A percentile compares a stretch with the other conserved stretches of the same genome.
These are phyloP conservation scores for Unio delphinus DNA, from an alignment of 2,888 invertebrate species.

Conservation along the genomic window DNA sequence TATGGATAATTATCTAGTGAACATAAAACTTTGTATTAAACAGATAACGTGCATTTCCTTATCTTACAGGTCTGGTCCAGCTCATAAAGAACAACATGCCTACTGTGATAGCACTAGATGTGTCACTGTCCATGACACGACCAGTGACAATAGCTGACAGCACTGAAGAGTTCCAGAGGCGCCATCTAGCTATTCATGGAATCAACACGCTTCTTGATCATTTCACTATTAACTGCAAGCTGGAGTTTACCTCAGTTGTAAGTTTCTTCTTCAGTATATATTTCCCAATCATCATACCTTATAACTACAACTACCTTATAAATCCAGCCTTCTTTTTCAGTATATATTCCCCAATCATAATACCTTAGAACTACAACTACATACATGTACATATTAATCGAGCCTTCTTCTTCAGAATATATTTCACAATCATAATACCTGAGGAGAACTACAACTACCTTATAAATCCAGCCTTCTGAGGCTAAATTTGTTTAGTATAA, in stretches of 20 bases:
- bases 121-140: slow-evolving; percentile 80
- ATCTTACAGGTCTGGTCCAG: background rate
- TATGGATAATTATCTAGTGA: no score
- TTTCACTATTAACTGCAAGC: slow-evolving; percentile 77
- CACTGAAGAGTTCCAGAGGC: slow-evolving; percentile 75
- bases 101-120: slow-evolving; percentile 81
- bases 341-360: background rate
- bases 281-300: background rate
- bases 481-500: no score
- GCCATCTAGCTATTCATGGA: slow-evolving; percentile 79
- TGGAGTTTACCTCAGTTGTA: slow-evolving; percentile 83
- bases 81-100: slow-evolving; percentile 76
- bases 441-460: background rate
- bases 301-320: background rate
- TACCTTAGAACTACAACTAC: background rate
- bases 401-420: background rate
- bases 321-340: no score
- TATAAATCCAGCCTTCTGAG: no score
- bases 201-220: slow-evolving; percentile 80
- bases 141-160: slow-evolving; percentile 74
- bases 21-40: no score
- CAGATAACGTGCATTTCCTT: no score
- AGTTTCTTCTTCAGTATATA: slow-evolving; percentile 6
- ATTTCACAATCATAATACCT: background rate
- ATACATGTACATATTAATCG: no score